phyloP scores from a whole-genome alignment of 2,888 invertebrate species.

The Gastrophysa polygoni region DNA sequence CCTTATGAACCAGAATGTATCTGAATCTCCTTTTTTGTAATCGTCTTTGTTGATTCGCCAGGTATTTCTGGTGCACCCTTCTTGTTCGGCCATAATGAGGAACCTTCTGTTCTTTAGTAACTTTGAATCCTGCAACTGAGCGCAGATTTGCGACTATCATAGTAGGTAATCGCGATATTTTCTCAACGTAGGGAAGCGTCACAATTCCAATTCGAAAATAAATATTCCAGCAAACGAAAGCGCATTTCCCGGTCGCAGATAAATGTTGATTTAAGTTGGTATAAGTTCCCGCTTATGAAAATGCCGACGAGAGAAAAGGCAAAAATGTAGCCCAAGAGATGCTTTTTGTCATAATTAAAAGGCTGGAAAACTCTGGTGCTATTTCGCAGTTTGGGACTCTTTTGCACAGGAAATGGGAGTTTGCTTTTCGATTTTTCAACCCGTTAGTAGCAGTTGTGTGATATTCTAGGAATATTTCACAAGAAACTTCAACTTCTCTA shows the following conservation, averaged over 20 bases:
- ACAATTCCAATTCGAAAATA: slow-evolving; percentile 4
- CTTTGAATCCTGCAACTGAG: too few relatives aligned
- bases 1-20: too few relatives aligned
- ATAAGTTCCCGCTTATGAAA: slow-evolving; percentile 32
- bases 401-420: not conserved
- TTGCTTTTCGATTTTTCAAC: not conserved
- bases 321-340: not conserved
- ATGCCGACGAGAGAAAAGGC: slow-evolving; percentile 6
- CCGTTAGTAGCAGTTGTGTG: not conserved
- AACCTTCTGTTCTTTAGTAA: too few relatives aligned
- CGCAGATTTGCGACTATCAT: too few relatives aligned
- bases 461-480: not conserved
- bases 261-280: slow-evolving; percentile 38
- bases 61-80: too few relatives aligned
- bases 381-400: not conserved
- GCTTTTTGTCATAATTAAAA: slow-evolving; percentile 1
- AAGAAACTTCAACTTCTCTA: not conserved
- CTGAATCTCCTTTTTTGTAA: too few relatives aligned
- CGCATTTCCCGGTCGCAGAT: slow-evolving; percentile 21
- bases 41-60: too few relatives aligned
- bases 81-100: too few relatives aligned
- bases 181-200: not conserved
- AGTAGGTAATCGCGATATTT: not conserved
- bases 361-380: slow-evolving; percentile 3
- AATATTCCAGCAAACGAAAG: slow-evolving; percentile 7